A percentile compares a stretch with the other conserved stretches of the same genome.
Evolutionary conservation across 2,888 invertebrate species (phyloP).

Genomic region (Anthophora plumipes): DNA sequence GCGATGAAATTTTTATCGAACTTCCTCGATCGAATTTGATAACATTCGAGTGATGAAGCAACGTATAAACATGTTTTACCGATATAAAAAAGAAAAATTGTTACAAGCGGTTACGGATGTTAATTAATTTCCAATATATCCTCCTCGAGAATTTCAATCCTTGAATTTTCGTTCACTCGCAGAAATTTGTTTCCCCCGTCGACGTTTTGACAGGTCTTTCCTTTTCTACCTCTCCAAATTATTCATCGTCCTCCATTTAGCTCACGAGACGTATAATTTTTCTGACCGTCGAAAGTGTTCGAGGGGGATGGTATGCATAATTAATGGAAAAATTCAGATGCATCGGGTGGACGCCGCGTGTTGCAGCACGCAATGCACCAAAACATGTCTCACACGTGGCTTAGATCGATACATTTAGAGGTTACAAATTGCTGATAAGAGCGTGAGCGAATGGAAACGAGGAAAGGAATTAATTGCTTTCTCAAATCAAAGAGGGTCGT

Average conservation of each 20-base stretch:
- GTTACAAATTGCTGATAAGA: conserved; percentile 47
- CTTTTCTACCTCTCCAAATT: neutral
- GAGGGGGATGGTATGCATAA: conserved; percentile 39
- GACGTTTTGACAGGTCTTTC: too few relatives aligned
- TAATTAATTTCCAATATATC: too few relatives aligned
- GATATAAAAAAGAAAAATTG: too few relatives aligned
- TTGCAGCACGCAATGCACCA: conserved; percentile 59
- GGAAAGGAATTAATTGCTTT: too few relatives aligned
- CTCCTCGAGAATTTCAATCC: too few relatives aligned
- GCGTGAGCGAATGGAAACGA: neutral
- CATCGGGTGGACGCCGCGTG: conserved; percentile 30
- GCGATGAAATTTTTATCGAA: conserved; percentile 24
- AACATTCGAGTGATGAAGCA: too few relatives aligned
- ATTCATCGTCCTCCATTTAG: neutral
- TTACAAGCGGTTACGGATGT: too few relatives aligned
- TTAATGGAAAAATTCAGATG: conserved; percentile 56
- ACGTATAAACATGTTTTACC: too few relatives aligned
- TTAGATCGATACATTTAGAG: conserved; percentile 60
- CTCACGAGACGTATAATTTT: neutral
- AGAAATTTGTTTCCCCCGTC: too few relatives aligned
- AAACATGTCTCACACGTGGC: conserved; percentile 44
- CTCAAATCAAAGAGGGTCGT: neutral
- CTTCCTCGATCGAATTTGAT: too few relatives aligned
- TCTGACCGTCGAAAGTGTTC: conserved; percentile 19
- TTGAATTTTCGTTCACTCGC: too few relatives aligned